Evolutionary conservation across 2,113 vertebrate species (phyloP).

Genomic region (Cololabis saira): DNA sequence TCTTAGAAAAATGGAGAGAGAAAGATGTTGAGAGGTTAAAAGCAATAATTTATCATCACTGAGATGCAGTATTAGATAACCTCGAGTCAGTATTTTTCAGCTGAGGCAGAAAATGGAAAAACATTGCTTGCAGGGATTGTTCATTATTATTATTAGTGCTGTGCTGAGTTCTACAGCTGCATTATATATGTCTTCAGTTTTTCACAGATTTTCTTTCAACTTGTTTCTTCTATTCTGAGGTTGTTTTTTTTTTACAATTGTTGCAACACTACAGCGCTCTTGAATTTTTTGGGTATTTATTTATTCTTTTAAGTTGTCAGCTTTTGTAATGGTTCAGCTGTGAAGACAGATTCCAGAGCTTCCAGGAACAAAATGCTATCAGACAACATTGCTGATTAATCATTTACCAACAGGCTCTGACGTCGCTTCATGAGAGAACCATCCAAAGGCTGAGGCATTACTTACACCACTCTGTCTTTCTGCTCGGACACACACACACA

Average conservation of each 20-base stretch:
- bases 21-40: conserved; percentile 21
- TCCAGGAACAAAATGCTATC: conserved; percentile 70
- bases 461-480: conserved; percentile 49
- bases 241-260: neutral
- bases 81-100: neutral
- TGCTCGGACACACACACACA: too few species aligned
- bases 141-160: neutral
- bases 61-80: conserved; percentile 23
- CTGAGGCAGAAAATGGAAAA: neutral
- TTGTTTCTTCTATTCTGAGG: too few species aligned
- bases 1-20: conserved; percentile 26
- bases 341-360: conserved; percentile 69
- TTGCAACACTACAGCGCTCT: conserved; percentile 48
- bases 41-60: conserved; percentile 27
- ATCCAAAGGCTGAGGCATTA: conserved; percentile 64
- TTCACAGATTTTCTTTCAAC: too few species aligned
- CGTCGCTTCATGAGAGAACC: conserved; percentile 55
- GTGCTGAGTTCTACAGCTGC: too few species aligned
- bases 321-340: conserved; percentile 73
- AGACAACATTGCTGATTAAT: conserved; percentile 69
- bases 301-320: conserved; percentile 27
- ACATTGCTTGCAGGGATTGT: neutral
- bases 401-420: conserved; percentile 69
- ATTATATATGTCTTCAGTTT: too few species aligned
- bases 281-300: conserved; percentile 33